Evolutionary conservation across 2,797 vertebrate genomes (phyloP), one percentile per base, ranked within the genome.

Genomic region (Menidia menidia): DNA sequence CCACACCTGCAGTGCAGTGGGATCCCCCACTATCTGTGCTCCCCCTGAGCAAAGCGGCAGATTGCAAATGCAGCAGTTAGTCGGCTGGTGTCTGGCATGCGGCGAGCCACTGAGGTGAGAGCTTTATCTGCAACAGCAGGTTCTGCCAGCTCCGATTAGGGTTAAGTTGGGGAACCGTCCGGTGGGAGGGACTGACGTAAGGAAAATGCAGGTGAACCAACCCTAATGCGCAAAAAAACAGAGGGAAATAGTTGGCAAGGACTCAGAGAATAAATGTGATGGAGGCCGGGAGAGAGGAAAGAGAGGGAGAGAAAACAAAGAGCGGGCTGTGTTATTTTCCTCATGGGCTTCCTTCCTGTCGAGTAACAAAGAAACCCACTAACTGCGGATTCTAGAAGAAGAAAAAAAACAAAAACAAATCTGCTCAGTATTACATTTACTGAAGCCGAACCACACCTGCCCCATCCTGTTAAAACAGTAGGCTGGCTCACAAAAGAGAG

Each of bases 311-410:
- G 19, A 54, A 80, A 81, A 89, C 82, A 88, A 85, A 89, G 75
- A 80, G 68, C 14, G 33, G 18, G 48, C 75, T 84, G 72, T 88
- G 75, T 83, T 50, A 67, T 73, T 79, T 41, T 13, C 64, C 58
- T 66, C n/a, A 10, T 16, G 56, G 59, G 19, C 57, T 86, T 85
- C 77, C 83, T 89, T 89, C 86, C 83, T 89, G 80, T 73, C 59
- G 30, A 45, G 66, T 75, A 61, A 75, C 57, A 64, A 76, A 60
- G 73, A 59, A 71, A 64, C 64, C 19, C 33, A 43, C 44, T 51
- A 50, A 80, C 71, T 60, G 63, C 64, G 71, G 66, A 48, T 30
- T 19, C 25, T 18, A 39, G 51, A 54, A 51, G 9, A 52, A 39
- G 31, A 12, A 8, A 69, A n/a, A 30, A 45, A 31, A 10, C 54